phyloP scores from a whole-genome alignment of 2,888 invertebrate genomes.

The Scelioninae gen. 1 region DNA sequence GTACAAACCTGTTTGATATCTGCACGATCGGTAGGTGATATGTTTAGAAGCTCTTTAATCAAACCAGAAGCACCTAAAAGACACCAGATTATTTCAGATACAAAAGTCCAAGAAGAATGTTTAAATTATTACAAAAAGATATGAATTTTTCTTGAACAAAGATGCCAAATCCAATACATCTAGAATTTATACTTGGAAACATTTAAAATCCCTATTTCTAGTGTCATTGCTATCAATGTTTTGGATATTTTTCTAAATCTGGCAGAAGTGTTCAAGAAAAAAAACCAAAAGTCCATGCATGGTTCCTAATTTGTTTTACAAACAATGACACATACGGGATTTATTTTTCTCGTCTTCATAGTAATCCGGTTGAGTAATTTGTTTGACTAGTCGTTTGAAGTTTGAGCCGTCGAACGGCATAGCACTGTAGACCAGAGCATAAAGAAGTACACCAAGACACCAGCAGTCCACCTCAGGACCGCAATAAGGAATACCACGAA shows the following conservation, averaged over 20 bases:
- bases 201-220: too few species aligned
- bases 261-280: not conserved
- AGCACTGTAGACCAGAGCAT: conserved; percentile 99
- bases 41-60: conserved; percentile 97
- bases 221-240: too few species aligned
- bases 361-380: conserved; percentile 98
- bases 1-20: conserved; percentile 97
- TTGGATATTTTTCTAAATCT: not conserved
- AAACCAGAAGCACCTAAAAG: conserved; percentile 93
- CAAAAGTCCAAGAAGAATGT: too few species aligned
- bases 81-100: too few species aligned
- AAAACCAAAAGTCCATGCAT: not conserved
- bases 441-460: conserved; percentile 98
- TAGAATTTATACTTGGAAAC: too few species aligned
- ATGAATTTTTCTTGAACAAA: too few species aligned
- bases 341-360: conserved; percentile 96
- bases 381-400: conserved; percentile 97
- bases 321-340: conserved; percentile 89
- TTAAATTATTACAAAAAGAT: too few species aligned
- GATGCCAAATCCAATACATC: too few species aligned
- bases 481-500: conserved; percentile 97
- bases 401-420: conserved; percentile 99
- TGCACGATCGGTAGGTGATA: conserved; percentile 94
- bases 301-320: too few species aligned
- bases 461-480: conserved; percentile 98